Evolutionary conservation across 2,888 invertebrate species (phyloP), one percentile per base, ranked within the genome.

Genomic region (Ophioninae sp.): DNA sequence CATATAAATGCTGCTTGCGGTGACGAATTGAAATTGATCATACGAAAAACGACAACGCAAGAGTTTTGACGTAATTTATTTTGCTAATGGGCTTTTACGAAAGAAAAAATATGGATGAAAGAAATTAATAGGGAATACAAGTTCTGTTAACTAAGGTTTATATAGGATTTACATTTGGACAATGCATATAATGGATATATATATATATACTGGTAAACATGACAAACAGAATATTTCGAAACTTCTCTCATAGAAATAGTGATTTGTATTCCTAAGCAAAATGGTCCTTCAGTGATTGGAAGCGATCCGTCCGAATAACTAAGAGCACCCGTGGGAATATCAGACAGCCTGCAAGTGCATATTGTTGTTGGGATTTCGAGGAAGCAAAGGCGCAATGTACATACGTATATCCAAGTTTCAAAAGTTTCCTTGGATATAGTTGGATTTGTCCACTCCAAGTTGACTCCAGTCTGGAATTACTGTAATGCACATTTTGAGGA

Each of bases 221-320:
- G 59, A 61, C 8, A 51, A 61, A 68, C 68, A 13, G 6, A 13
- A 44, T 7, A 69, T 69, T 7, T 37, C 30, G n/a, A 8, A 76
- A 63, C 71, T 79, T 75, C 10, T 64, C 20, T 10, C 63, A 5
- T 44, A 65, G 59, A 20, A 44, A 79, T 64, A 17, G 44, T 13
- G 72, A 79, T 76, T 13, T 73, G 79, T 79, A 72, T 65, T 61
- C 41, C 13, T 30, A 17, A 58, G 63, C 68, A 69, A 77, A 75
- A 76, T 80, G 67, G 63, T 44, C 23, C 41, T 79, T 72, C 51
- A 80, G 65, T 69, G 73, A 83, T 79, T 83, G 75, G 72, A 80
- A 83, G 77, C 80, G 77, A 83, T 83, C 77, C 59, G 77, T 77
- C 80, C 80, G 59, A 80, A 80, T 77, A 64, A 73, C 58, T 44